Evolutionary conservation across 2,113 vertebrate genomes (phyloP), one percentile per base, ranked within the genome.

Genomic region (Jaculus jaculus): DNA sequence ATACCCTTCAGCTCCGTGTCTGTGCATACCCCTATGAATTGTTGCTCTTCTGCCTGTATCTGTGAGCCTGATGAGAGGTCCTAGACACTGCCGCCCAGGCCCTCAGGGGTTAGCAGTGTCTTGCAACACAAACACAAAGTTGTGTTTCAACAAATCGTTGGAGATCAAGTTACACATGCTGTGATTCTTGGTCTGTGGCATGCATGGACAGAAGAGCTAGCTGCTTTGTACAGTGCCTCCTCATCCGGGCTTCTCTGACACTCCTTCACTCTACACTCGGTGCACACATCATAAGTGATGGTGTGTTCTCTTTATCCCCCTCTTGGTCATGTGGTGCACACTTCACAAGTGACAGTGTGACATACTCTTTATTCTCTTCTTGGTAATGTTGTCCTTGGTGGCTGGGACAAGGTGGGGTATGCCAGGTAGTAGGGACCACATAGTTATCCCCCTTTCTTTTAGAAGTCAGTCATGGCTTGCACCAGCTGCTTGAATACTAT

Each of bases 301-400:
- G 3, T 23, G 1, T 24, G 5, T 75, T 71, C 78, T 68, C 3
- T 47, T 47, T 47, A 47, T 47, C 42, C 42, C 42, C 42, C 8
- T 47, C 42, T 47, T 47, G 42, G 54, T 54, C 7, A 12, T 16
- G 32, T 15, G 3, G 30, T 32, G 39, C 37, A 5, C 5, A 3
- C 51, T 21, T 65, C 63, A 26, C n/a, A 26, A 30, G 20, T 30
- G 65, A 54, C 4, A n/a, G 5, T 30, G 4, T 5, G 0, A 42
- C 30, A 0, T 54, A 16, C 51, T 23, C 0, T 54, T 79, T 4
- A 18, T 69, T 51, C 51, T 3, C 1, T 39, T 23, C 1, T 3
- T 8, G 32, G 42, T 26, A 39, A 71, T 1, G 6, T 18, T 23
- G 0, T 61, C n/a, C 89, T 68, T 30, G 47, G 61, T 42, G 39